Evolutionary conservation across 2,797 vertebrate species (phyloP).

Genomic region (Lates japonicus): DNA sequence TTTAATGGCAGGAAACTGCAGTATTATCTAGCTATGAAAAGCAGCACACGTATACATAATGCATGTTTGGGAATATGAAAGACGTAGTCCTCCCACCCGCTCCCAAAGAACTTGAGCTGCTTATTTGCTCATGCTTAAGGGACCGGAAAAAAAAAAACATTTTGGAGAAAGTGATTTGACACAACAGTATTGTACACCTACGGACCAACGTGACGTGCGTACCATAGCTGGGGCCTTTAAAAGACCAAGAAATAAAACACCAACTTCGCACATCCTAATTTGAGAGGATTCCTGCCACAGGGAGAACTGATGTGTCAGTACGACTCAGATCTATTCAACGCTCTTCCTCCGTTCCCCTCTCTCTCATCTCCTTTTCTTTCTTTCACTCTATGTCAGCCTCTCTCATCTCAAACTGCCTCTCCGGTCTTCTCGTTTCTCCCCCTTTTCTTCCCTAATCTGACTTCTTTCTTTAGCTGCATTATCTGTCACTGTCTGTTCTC

Average conservation of each 20-base stretch:
- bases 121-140: conserved; percentile 58
- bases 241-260: conserved; percentile 55
- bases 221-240: conserved; percentile 22
- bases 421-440: conserved; percentile 29
- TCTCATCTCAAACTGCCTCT: conserved; percentile 54
- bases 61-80: conserved; percentile 71
- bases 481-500: conserved; percentile 61
- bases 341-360: conserved; percentile 38
- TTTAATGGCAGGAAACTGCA: conserved; percentile 49
- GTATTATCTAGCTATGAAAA: conserved; percentile 64
- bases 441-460: conserved; percentile 38
- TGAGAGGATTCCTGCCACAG: conserved; percentile 62
- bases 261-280: conserved; percentile 56
- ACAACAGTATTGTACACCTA: conserved; percentile 12
- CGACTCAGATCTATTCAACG: conserved; percentile 61
- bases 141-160: conserved; percentile 28
- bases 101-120: conserved; percentile 63
- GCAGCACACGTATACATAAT: conserved; percentile 73
- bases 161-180: conserved; percentile 37
- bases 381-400: conserved; percentile 53
- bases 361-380: conserved; percentile 43
- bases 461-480: conserved; percentile 59
- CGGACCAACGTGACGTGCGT: conserved; percentile 33
- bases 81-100: conserved; percentile 67
- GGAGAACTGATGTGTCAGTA: conserved; percentile 69